Conservation (phyloP, 2,797 vertebrate species). For the Antennarius maculatus region DNA sequence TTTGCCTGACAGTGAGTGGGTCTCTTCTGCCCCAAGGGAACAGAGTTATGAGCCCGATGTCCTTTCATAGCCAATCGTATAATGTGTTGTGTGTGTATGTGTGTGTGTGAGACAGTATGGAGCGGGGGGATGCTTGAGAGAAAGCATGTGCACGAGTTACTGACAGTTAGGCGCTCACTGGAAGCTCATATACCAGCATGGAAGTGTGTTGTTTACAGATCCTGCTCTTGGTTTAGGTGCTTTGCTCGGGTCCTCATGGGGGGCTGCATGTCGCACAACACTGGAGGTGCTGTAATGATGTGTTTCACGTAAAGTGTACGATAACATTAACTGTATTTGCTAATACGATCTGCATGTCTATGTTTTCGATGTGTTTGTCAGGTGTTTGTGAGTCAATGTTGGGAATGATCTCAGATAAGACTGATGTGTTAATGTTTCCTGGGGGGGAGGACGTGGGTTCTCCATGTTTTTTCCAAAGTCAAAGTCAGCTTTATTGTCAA, state of each 20-base stretch:
- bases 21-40: conserved; percentile 76
- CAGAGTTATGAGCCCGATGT: conserved; percentile 82
- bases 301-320: conserved; percentile 16
- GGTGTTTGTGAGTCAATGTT: conserved; percentile 52
- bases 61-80: conserved; percentile 82
- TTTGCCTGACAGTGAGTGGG: conserved; percentile 79
- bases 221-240: conserved; percentile 68
- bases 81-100: conserved; percentile 71
- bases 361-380: conserved; percentile 37
- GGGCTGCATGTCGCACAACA: conserved; percentile 72
- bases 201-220: conserved; percentile 73
- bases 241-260: conserved; percentile 74
- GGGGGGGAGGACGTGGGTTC: conserved; percentile 53
- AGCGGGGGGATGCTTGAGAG: conserved; percentile 29
- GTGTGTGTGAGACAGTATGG: conserved; percentile 10
- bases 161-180: conserved; percentile 64
- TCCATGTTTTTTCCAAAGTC: conserved; percentile 36
- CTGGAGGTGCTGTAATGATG: conserved; percentile 65
- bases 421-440: conserved; percentile 56
- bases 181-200: conserved; percentile 63
- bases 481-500: no score
- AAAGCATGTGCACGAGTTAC: conserved; percentile 44
- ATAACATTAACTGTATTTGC: conserved; percentile 18
- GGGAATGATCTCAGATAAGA: conserved; percentile 62
- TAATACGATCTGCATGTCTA: conserved; percentile 16